A percentile compares a stretch with the other conserved stretches of the same genome.
Conservation (phyloP, 2,888 invertebrate species). For the Phlogophora meticulosa region DNA sequence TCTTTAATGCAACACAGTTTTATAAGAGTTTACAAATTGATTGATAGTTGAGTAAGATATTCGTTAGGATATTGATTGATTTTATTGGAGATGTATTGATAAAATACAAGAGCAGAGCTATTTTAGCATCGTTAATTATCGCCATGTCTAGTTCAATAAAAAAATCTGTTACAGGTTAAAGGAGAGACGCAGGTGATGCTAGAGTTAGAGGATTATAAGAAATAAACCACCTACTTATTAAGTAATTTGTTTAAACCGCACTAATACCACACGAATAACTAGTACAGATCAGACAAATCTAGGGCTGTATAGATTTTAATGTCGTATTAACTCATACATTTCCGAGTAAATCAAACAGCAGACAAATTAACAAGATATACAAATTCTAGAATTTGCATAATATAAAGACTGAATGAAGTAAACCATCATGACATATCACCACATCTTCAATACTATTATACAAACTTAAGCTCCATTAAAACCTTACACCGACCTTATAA, state of each 20-base stretch:
- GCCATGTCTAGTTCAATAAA: constrained; percentile 10
- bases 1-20: constrained; percentile 64
- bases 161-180: background rate
- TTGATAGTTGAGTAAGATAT: constrained; percentile 43
- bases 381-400: too few species aligned
- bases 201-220: background rate
- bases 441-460: background rate
- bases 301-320: too few species aligned
- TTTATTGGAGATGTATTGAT: constrained; percentile 27
- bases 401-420: too few species aligned
- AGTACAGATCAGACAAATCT: background rate
- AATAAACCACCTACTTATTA: background rate
- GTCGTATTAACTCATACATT: too few species aligned
- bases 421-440: too few species aligned
- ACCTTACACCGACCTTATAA: background rate
- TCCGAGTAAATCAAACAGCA: too few species aligned
- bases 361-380: too few species aligned
- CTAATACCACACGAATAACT: too few species aligned
- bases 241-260: too few species aligned
- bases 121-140: constrained; percentile 17
- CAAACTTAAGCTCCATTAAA: constrained; percentile 2
- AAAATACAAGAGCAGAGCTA: constrained; percentile 6
- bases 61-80: constrained; percentile 30
- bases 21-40: constrained; percentile 53
- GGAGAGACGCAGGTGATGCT: background rate